These are phyloP conservation scores for Palythoa grandiflora DNA, from an alignment of 92 coral and sea anemone species.

Conservation along the genomic window DNA sequence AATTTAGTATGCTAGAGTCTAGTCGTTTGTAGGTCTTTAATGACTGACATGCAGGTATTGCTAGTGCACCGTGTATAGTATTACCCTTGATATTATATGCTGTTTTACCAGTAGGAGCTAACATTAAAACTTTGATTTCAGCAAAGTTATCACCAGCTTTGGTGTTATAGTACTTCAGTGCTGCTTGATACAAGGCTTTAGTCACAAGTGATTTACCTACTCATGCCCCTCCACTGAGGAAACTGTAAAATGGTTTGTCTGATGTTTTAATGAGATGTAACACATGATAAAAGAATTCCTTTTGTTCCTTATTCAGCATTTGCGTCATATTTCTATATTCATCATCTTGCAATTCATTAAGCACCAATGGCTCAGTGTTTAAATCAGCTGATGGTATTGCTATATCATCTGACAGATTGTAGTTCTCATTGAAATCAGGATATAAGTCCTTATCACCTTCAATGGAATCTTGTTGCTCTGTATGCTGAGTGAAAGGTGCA, in stretches of 20 bases:
- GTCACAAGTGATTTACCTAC: constrained; percentile 7
- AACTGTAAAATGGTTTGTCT: constrained; percentile 3
- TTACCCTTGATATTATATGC: constrained; percentile 12
- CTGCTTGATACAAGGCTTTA: constrained; percentile 17
- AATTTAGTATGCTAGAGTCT: constrained; percentile 8
- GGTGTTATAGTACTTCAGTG: constrained; percentile 13
- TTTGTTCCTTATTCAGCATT: constrained; percentile 66
- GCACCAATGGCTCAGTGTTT: constrained; percentile 69
- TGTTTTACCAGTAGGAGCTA: constrained; percentile 10
- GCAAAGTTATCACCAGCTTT: constrained; percentile 9
- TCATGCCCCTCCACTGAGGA: constrained; percentile 18
- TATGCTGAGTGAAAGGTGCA: constrained; percentile 41
- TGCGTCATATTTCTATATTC: constrained; percentile 73
- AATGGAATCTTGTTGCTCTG: constrained; percentile 64
- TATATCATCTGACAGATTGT: constrained; percentile 69
- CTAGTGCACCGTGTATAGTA: constrained; percentile 8
- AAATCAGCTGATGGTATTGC: constrained; percentile 63
- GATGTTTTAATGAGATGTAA: background rate
- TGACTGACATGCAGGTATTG: constrained; percentile 11
- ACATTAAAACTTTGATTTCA: constrained; percentile 1
- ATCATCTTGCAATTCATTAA: constrained; percentile 77
- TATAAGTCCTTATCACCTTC: constrained; percentile 69
- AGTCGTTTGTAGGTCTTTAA: constrained; percentile 17
- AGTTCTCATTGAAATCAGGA: constrained; percentile 37
- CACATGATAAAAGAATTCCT: constrained; percentile 51